A percentile compares a stretch with the other conserved stretches of the same genome.
These are phyloP conservation scores for Tragopan temminckii DNA, from an alignment of 2,797 vertebrate genomes.

Conservation along the genomic window DNA sequence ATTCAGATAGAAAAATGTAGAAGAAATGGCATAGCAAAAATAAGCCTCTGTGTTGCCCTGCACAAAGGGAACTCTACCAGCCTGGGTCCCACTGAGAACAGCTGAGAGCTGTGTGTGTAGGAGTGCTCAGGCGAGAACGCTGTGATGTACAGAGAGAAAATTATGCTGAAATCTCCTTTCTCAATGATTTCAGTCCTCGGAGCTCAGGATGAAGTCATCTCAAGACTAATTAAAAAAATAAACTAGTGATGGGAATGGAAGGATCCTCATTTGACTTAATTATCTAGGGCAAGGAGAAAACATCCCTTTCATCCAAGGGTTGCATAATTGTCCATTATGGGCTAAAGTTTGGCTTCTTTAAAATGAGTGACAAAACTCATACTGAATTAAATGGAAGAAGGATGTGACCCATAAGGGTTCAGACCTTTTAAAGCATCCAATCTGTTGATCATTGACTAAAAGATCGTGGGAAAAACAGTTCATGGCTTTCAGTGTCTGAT, in stretches of 20 bases:
- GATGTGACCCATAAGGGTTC: constrained; percentile 27
- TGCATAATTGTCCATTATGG: constrained; percentile 32
- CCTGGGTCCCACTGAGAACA: neutral
- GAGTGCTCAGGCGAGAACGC: neutral
- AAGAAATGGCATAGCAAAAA: neutral
- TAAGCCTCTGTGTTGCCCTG: neutral
- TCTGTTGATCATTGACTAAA: neutral
- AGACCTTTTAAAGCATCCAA: constrained; percentile 5
- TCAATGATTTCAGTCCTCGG: neutral
- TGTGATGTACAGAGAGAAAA: neutral
- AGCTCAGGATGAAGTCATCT: constrained; percentile 5
- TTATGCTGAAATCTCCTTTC: neutral
- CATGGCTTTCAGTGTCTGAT: neutral
- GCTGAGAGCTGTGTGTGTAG: neutral
- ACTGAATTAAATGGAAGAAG: neutral
- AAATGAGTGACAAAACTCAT: constrained; percentile 54
- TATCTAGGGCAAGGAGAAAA: constrained; percentile 59
- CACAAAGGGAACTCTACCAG: neutral
- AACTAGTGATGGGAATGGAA: constrained; percentile 50
- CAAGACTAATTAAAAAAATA: constrained; percentile 31
- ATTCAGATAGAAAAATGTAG: neutral
- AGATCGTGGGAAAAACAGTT: neutral
- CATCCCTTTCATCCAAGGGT: constrained; percentile 48
- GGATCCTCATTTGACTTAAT: constrained; percentile 56
- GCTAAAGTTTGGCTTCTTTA: constrained; percentile 40